A percentile compares a stretch with the other conserved stretches of the same genome.
Evolutionary conservation across 2,797 vertebrate genomes (phyloP).

Genomic region (Eleutherodactylus coqui): DNA sequence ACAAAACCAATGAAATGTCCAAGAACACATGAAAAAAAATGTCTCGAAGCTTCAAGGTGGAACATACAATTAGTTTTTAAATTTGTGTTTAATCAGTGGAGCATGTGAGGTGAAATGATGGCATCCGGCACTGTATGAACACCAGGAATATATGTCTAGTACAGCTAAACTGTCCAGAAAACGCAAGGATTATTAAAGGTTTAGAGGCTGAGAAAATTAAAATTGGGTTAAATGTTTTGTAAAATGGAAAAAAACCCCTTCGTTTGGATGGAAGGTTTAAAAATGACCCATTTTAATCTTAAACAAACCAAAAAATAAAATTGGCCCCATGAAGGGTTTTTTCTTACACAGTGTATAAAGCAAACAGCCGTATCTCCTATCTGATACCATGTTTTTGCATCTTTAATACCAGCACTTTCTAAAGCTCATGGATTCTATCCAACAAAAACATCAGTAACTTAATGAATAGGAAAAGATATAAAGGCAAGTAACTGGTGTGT

Average conservation of each 20-base stretch:
- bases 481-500: constrained; percentile 53
- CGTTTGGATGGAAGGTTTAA: background rate
- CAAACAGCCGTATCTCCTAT: constrained; percentile 28
- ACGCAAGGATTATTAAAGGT: no score
- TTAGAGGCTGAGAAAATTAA: no score
- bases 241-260: background rate
- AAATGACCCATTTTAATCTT: background rate
- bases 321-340: background rate
- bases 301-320: background rate
- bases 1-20: no score
- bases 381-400: constrained; percentile 11
- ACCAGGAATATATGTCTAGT: no score
- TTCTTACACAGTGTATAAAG: constrained; percentile 8
- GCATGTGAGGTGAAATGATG: no score
- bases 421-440: constrained; percentile 43
- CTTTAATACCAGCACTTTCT: constrained; percentile 51
- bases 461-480: constrained; percentile 59
- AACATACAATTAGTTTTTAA: no score
- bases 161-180: no score
- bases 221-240: background rate
- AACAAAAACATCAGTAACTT: constrained; percentile 53
- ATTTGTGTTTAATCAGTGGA: no score
- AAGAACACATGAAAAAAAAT: no score
- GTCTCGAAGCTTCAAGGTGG: no score
- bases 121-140: no score